Evolutionary conservation across 2,113 vertebrate species (phyloP).

Genomic region (Coptodon bakossiorum): DNA sequence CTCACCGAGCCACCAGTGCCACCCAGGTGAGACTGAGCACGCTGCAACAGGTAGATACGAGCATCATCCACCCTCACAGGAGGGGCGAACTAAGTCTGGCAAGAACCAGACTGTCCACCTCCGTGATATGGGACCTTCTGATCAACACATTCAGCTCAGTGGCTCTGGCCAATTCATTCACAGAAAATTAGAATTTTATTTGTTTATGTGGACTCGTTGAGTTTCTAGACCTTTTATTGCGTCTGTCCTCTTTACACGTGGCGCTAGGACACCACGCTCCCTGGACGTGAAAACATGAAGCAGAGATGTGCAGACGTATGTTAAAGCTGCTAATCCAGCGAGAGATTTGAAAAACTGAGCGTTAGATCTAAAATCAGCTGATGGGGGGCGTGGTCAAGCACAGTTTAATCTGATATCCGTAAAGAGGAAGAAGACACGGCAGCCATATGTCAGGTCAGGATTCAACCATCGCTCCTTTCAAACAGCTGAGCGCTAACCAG

Average conservation of each 20-base stretch:
- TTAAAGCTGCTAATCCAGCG: not conserved
- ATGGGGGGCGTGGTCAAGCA: not conserved
- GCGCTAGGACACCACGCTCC: not conserved
- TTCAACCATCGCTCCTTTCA: not conserved
- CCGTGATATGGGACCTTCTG: not conserved
- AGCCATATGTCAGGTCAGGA: not conserved
- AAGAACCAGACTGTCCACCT: not conserved
- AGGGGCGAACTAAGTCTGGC: not conserved
- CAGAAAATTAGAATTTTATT: no score
- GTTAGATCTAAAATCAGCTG: not conserved
- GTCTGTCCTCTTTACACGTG: not conserved
- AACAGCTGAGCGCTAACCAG: not conserved
- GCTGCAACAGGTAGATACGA: fast-evolving
- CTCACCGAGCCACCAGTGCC: not conserved
- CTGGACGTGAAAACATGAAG: not conserved
- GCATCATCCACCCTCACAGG: not conserved
- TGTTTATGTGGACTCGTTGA: not conserved
- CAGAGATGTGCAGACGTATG: not conserved
- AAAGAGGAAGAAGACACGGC: not conserved
- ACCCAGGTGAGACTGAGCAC: not conserved
- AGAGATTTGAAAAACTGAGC: not conserved
- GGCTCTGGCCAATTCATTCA: no score
- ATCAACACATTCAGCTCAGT: no score
- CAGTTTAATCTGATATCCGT: not conserved
- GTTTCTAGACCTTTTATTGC: not conserved